These are phyloP conservation scores for Channa striata DNA, from an alignment of 2,797 vertebrate species.

Conservation along the genomic window DNA sequence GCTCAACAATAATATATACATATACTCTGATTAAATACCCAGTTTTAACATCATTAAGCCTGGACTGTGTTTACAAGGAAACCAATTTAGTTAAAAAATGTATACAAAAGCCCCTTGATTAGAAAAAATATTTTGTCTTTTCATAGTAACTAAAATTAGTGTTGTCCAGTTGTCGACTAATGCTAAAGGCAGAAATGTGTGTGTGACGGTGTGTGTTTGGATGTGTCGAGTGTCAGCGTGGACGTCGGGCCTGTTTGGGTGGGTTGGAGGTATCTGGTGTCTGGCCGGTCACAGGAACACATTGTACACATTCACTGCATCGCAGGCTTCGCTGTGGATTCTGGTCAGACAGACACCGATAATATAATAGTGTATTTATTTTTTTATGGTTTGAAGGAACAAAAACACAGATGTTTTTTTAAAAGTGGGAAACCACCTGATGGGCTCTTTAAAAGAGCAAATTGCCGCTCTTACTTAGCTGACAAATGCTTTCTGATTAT, in stretches of 20 bases:
- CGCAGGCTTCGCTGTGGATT: not conserved
- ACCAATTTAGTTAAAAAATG: too few relatives aligned
- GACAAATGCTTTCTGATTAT: not conserved
- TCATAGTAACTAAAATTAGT: too few relatives aligned
- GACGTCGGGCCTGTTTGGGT: slow-evolving; percentile 66
- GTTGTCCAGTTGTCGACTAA: too few relatives aligned
- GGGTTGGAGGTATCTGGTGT: slow-evolving; percentile 65
- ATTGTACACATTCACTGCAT: slow-evolving; percentile 58
- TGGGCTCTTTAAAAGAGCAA: not conserved
- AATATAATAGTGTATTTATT: not conserved
- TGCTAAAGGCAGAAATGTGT: not conserved
- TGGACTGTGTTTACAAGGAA: too few relatives aligned
- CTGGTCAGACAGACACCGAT: not conserved
- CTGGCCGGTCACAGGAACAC: slow-evolving; percentile 62
- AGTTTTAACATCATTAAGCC: too few relatives aligned
- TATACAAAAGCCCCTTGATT: too few relatives aligned
- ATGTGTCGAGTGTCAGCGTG: slow-evolving; percentile 57
- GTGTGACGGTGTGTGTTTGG: slow-evolving; percentile 19
- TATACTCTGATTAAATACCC: too few relatives aligned
- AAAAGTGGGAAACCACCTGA: too few relatives aligned
- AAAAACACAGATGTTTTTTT: too few relatives aligned
- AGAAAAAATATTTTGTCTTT: too few relatives aligned
- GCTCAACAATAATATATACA: too few relatives aligned
- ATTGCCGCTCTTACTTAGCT: not conserved
- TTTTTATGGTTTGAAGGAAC: not conserved